Base-by-base conservation (phyloP, 2,888 invertebrate species). In the Brachynemurus nebulosus region DNA sequence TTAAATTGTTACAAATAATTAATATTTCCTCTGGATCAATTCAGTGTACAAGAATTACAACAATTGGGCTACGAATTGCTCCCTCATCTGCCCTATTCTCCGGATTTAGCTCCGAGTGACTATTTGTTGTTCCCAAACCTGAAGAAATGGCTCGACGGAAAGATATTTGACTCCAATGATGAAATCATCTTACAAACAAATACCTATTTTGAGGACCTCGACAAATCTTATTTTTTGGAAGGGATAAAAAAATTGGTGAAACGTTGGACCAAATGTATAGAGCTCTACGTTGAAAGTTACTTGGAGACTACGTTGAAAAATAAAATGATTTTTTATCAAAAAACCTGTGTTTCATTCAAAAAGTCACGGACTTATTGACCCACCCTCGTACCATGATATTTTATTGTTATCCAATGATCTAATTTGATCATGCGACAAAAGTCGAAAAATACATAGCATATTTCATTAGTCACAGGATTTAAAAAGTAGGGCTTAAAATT, bases 361-460 rank as follows among this genome's bases (percentile, higher is more conserved):
- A n/a, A n/a, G n/a, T n/a, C n/a, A n/a, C n/a, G n/a, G n/a, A n/a
- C n/a, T n/a, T n/a, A n/a, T n/a, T n/a, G n/a, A n/a, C n/a, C n/a
- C n/a, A n/a, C n/a, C n/a, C n/a, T n/a, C n/a, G n/a, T n/a, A n/a
- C n/a, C n/a, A n/a, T n/a, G n/a, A n/a, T n/a, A n/a, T n/a, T n/a
- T n/a, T n/a, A n/a, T n/a, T n/a, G n/a, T n/a, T n/a, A n/a, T n/a
- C n/a, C n/a, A n/a, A n/a, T n/a, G n/a, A n/a, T n/a, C 40, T 16
- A 53, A 41, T 41, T 55, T 57, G 5, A 55, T 21, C 52, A 56
- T 55, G 40, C 55, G 54, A 30, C 49, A 50, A 11, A 51, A 46
- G 48, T 55, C 53, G 4, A 47, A 45, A 21, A 51, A 38, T n/a
- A 52, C 39, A 45, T 47, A 54, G 34, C 50, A 37, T 21, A 45